These are phyloP conservation scores for Rhagoletis zephyria DNA, from an alignment of 1,140 invertebrate species.

Conservation along the genomic window DNA sequence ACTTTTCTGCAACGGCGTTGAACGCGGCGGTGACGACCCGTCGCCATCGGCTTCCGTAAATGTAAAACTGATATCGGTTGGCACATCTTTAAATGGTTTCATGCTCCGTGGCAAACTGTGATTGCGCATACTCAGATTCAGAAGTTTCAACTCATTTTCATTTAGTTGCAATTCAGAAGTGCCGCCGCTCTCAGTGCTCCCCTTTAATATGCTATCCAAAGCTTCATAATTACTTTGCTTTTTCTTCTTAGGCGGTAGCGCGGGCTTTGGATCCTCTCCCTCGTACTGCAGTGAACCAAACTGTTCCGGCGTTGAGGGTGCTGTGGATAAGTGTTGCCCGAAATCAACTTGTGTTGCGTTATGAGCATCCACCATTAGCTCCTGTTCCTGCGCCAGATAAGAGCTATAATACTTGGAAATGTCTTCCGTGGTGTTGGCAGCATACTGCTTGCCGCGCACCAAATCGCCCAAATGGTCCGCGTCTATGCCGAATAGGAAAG, in stretches of 20 bases:
- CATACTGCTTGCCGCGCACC: slow-evolving; percentile 62
- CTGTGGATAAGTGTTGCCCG: slow-evolving; percentile 48
- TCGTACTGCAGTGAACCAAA: not conserved
- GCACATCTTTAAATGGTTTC: slow-evolving; percentile 70
- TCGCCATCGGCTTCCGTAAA: slow-evolving; percentile 65
- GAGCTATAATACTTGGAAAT: slow-evolving; percentile 63
- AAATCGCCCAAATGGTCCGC: slow-evolving; percentile 70
- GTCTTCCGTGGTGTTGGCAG: slow-evolving; percentile 62
- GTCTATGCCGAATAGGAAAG: slow-evolving; percentile 72
- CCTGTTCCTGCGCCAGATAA: slow-evolving; percentile 40
- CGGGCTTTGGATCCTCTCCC: slow-evolving; percentile 61
- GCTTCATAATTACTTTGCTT: slow-evolving; percentile 56
- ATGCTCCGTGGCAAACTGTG: slow-evolving; percentile 69
- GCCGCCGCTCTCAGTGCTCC: not conserved
- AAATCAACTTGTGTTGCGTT: not conserved
- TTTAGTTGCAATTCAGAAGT: slow-evolving; percentile 61
- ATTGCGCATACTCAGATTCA: slow-evolving; percentile 70
- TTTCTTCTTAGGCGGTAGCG: slow-evolving; percentile 68
- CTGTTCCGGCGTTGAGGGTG: slow-evolving; percentile 55
- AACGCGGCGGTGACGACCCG: not conserved
- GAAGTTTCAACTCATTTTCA: slow-evolving; percentile 70
- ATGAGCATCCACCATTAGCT: slow-evolving; percentile 1
- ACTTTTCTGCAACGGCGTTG: slow-evolving; percentile 28
- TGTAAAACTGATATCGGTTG: slow-evolving; percentile 72
- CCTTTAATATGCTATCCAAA: not conserved